Evolutionary conservation across 2,113 vertebrate genomes (phyloP), one percentile per base, ranked within the genome.

Genomic region (Podocnemis expansa): DNA sequence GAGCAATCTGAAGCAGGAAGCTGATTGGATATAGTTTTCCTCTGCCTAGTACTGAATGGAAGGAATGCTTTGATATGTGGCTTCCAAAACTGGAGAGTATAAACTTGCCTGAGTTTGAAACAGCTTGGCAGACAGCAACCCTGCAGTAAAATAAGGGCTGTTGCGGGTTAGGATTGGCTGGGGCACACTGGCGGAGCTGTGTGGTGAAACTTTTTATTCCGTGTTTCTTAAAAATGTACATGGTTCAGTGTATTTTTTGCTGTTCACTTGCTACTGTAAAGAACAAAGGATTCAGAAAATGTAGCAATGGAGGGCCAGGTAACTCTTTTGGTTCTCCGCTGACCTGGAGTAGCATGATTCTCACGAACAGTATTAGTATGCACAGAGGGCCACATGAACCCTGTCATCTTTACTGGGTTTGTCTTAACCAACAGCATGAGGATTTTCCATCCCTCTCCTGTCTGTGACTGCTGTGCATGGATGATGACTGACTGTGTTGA

Each of bases 401-500:
- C 88, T 67, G 55, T 83, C 5, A 8, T 24, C 31, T 67, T 21
- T 34, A 21, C 7, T 80, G 87, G 54, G 52, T 95, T 94, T 95
- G 90, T 85, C 75, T 83, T 91, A 78, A 45, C 58, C 67, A 84
- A 60, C 10, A 2, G 27, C 85, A 54, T 38, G 73, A 88, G 94
- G 78, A 4, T 75, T 94, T 94, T 82, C 94, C 78, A 75, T 97
- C 85, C 19, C 58, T 92, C 96, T 89, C 84, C 93, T 47, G 79
- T 67, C 85, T 88, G 0, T 0, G 82, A 84, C 6, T 0, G 45
- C 43, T 76, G 22, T 86, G 52, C 56, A 34, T 41, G 91, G 88
- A 82, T 94, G 86, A 94, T 47, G 47, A n/a, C n/a, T 91, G 89
- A 94, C 85, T 92, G 86, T 92, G 79, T 89, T 93, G 88, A 87